phyloP scores from a whole-genome alignment of 2,888 invertebrate genomes.

The Cephonodes hylas region DNA sequence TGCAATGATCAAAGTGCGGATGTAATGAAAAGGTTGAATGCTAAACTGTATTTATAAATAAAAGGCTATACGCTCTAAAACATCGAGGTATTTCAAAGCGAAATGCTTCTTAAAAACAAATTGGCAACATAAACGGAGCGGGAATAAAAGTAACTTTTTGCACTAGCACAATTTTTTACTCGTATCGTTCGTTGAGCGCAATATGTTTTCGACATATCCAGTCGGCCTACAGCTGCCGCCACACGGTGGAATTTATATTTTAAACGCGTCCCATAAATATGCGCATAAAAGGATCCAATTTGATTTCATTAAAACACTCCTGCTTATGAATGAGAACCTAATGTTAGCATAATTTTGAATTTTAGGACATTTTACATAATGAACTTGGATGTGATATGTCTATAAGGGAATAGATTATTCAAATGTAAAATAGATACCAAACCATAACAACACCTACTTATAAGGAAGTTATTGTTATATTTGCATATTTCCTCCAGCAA shows the following conservation, averaged over 20 bases:
- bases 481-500: no score
- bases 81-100: not conserved
- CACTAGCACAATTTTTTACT: slow-evolving; percentile 38
- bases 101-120: not conserved
- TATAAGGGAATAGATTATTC: not conserved
- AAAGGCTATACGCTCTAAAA: not conserved
- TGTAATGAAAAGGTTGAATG: no score
- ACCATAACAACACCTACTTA: not conserved
- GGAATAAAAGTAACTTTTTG: slow-evolving; percentile 7
- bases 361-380: slow-evolving; percentile 17
- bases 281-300: slow-evolving; percentile 74
- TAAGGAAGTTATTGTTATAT: no score
- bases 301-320: slow-evolving; percentile 58
- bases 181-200: slow-evolving; percentile 39
- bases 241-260: slow-evolving; percentile 41
- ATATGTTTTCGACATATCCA: slow-evolving; percentile 46
- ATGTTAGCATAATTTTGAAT: slow-evolving; percentile 42
- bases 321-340: slow-evolving; percentile 40
- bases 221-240: slow-evolving; percentile 32
- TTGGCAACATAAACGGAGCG: not conserved
- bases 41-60: no score
- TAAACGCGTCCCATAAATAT: slow-evolving; percentile 63
- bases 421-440: not conserved
- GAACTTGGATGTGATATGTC: not conserved
- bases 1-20: no score